A percentile compares a stretch with the other conserved stretches of the same genome.
Evolutionary conservation across 1,140 invertebrate genomes (phyloP).

Genomic region (Dolichoris vasculosae): DNA sequence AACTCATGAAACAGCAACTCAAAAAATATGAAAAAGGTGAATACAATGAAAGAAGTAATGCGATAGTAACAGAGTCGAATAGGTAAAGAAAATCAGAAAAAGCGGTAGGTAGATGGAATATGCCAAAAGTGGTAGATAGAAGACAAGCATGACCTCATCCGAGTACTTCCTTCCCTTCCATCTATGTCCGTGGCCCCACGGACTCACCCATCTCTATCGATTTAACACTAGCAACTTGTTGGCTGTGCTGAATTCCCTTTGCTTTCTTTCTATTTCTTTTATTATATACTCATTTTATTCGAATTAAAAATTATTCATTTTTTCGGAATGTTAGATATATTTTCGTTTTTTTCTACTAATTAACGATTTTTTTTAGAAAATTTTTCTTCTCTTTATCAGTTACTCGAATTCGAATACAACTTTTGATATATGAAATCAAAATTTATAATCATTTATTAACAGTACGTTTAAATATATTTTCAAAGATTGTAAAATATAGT

Average conservation of each 20-base stretch:
- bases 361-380: no score
- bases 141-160: constrained; percentile 30
- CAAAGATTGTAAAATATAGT: neutral
- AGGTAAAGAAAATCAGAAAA: constrained; percentile 29
- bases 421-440: neutral
- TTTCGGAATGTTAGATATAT: neutral
- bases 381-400: no score
- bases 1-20: neutral
- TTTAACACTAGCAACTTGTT: constrained; percentile 73
- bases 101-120: constrained; percentile 35
- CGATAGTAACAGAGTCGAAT: constrained; percentile 27
- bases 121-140: constrained; percentile 29
- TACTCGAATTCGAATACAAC: no score
- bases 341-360: neutral
- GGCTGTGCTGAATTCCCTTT: constrained; percentile 57
- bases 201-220: constrained; percentile 69
- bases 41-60: constrained; percentile 7
- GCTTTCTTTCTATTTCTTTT: constrained; percentile 4
- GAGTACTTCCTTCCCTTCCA: constrained; percentile 4
- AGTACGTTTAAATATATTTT: neutral
- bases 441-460: neutral
- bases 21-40: constrained; percentile 9
- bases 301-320: constrained; percentile 15
- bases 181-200: constrained; percentile 59
- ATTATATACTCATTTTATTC: neutral